Base-by-base conservation (phyloP, 2,888 invertebrate species). In the Polylopha cassiicola region DNA sequence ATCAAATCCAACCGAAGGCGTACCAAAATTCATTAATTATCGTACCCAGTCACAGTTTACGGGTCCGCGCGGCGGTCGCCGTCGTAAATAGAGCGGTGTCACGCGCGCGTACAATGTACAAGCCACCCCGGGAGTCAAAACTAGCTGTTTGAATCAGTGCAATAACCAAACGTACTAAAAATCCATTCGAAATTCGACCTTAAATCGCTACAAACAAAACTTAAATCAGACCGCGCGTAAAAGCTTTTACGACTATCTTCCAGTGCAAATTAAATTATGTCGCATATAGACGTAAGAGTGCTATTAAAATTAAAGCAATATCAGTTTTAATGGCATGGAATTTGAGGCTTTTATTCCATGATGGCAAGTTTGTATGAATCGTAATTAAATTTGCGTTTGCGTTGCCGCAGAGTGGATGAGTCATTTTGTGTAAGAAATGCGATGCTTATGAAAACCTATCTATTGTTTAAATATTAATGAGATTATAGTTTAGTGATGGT, bases 41-140 rank as follows among this genome's bases (percentile, higher is more conserved):
- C 55, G 74, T 56, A 54, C 66, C 74, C 53, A 44, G 59, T 50
- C 51, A 55, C 51, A 65, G 61, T 61, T 64, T 65, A 66, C 64
- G 58, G 68, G 59, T 67, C 67, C 64, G 62, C 54, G 66, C 63
- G 58, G 56, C 55, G 64, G 59, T 55, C 61, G 56, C 56, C 57
- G 56, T 79, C 80, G 79, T 81, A 82, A 80, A 82, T 78, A 82
- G 82, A 77, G 71, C 76, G 73, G 72, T 82, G 82, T 81, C 82
- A 80, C 81, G 79, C 78, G 73, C 70, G 64, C 62, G 62, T 76
- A 80, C 82, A 81, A 70, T 76, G 80, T 78, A 75, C 77, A 72
- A 80, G 74, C 80, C 81, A 82, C 81, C 81, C 80, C 76, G 75
- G 78, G 80, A 78, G 77, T 73, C 74, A 75, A 73, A 76, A 77